Base-by-base conservation (phyloP, 92 coral and sea anemone genomes). In the Scolanthus callimorphus region DNA sequence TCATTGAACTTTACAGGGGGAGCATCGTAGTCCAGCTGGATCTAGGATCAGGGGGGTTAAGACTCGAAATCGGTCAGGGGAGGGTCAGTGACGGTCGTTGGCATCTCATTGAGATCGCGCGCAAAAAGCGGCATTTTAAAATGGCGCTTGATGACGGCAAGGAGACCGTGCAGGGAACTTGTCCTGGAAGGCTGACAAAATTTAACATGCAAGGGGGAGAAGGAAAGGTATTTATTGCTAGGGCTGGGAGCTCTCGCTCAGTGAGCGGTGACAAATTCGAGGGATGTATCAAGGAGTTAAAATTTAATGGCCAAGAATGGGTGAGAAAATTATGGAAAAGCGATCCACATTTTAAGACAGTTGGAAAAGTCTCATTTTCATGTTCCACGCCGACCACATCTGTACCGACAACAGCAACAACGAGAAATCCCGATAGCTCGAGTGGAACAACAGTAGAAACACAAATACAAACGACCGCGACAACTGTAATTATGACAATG, bases 161-260 rank as follows among this genome's bases (percentile, higher is more conserved):
- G 30, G 46, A 26, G 8, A 34, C 6, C 6, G 43, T 22, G 0
- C 25, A 66, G 29, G 49, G 69, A 8, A 68, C 25, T 17, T 67
- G 70, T 30, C 88, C 88, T 2, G 70, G 77, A 10, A 51, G 63
- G 1, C 72, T 51, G 39, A 51, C 60, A 25, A 56, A 77, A 8
- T 81, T 74, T 50, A 65, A 81, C 39, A 47, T 81, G 47, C 45
- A 62, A 17, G 63, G 62, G 31, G 87, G 88, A 0, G 74, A 75
- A 19, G 78, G 73, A 1, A 71, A 67, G 29, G 69, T 81, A 10
- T 62, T 29, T 26, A 45, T 81, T 15, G 88, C 82, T 2, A 78
- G 88, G 12, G 15, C 41, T 15, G 15, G 41, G 41, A 34, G 41
- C 15, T 9, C 9, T 25, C 22, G 43, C 25, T 31, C 57, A 11